Evolutionary conservation across 2,113 vertebrate genomes (phyloP).

Genomic region (Rhynchomys soricoides): DNA sequence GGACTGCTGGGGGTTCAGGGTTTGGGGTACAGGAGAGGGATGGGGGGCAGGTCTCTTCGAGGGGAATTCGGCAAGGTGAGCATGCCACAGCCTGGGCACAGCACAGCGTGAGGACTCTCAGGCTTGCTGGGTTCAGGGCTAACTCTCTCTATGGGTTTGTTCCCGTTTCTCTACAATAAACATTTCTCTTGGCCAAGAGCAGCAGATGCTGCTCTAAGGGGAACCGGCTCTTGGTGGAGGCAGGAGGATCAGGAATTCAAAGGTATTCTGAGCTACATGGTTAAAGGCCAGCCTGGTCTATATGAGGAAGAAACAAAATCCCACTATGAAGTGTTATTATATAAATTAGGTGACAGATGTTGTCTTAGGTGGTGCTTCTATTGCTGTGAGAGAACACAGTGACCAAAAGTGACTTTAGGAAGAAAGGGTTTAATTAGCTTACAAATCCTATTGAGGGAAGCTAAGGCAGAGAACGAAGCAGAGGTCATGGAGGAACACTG

Average conservation of each 20-base stretch:
- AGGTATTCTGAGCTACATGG: background rate
- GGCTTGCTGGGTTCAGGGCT: no score
- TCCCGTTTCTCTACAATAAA: background rate
- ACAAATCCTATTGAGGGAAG: background rate
- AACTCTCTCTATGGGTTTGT: background rate
- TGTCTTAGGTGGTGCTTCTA: background rate
- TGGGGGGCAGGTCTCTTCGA: background rate
- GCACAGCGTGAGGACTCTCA: background rate
- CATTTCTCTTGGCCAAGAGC: background rate
- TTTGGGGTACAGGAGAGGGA: background rate
- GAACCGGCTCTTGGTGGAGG: background rate
- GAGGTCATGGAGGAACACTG: background rate
- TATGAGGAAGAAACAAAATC: background rate
- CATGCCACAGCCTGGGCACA: background rate
- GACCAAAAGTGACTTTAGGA: background rate
- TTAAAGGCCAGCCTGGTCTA: background rate
- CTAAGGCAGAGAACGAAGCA: background rate
- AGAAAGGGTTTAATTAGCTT: background rate
- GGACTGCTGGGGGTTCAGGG: background rate
- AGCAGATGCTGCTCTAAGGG: background rate
- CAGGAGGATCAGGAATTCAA: background rate
- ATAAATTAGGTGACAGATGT: background rate
- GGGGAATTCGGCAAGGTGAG: background rate
- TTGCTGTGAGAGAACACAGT: background rate
- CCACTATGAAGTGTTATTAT: background rate